Evolutionary conservation across 2,797 vertebrate species (phyloP), one percentile per base, ranked within the genome.

Genomic region (Oreortyx pictus): DNA sequence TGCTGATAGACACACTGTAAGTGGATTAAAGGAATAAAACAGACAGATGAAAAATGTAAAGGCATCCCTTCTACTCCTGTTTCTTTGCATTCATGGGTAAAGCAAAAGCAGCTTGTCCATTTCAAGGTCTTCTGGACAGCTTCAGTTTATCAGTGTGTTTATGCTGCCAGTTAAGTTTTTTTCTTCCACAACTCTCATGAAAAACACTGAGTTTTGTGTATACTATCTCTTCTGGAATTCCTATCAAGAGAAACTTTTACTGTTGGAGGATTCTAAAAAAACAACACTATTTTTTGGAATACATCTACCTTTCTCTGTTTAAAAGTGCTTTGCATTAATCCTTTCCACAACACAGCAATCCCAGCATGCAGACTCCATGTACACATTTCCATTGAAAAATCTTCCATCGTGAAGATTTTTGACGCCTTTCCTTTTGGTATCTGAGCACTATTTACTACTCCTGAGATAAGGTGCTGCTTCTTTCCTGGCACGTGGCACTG

Each of bases 201-300:
- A 47, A 92, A 20, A 56, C n/a, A 12, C 37, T 37, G 33, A 57
- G 39, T 7, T 89, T 52, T 87, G 59, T 20, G 44, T 35, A 62
- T 49, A 44, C 54, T 56, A 35, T 77, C 41, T 73, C 83, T 92
- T 89, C 85, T 86, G 60, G 41, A 88, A 90, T 78, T 93, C 76
- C 68, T 52, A 29, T n/a, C 49, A 82, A 49, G 17, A 89, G 18
- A 57, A 82, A 62, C n/a, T 50, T 47, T 80, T 44, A 35, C 44
- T 81, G 15, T 33, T 50, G 35, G 35, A 85, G 9, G 44, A 86
- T 31, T 52, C 6, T 16, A 23, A 46, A 27, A 12, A 41, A 27
- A 29, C 24, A 54, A 31, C 29, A 6, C 7, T 24, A 14, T 4
- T 14, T 80, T 74, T 43, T 71, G 54, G 12, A 44, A 7, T 49